These are phyloP conservation scores for Sebastes diaconus DNA, from an alignment of 2,797 vertebrate species.

Conservation along the genomic window DNA sequence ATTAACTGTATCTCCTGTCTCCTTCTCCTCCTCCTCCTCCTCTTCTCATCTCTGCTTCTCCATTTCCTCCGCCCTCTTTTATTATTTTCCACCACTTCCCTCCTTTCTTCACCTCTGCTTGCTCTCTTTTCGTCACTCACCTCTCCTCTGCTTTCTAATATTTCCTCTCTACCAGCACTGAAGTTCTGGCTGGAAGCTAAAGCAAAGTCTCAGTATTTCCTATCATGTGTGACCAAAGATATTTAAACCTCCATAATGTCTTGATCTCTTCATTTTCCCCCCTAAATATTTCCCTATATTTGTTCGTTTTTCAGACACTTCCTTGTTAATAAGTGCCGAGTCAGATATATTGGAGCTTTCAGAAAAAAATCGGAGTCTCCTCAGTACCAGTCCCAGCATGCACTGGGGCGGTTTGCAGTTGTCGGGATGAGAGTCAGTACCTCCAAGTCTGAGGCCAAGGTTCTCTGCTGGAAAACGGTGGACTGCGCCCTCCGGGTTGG, in stretches of 20 bases:
- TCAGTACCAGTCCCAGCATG: too few species aligned
- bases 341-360: too few species aligned
- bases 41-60: constrained; percentile 20
- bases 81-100: constrained; percentile 35
- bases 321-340: too few species aligned
- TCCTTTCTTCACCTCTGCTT: neutral
- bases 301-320: too few species aligned
- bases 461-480: too few species aligned
- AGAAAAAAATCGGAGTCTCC: too few species aligned
- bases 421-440: too few species aligned
- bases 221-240: neutral
- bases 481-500: too few species aligned
- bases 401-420: too few species aligned
- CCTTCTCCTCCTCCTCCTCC: neutral
- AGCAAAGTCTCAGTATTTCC: neutral
- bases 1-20: constrained; percentile 38
- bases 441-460: too few species aligned
- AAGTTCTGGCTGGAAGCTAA: constrained; percentile 1
- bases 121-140: neutral
- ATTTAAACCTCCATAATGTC: neutral
- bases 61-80: neutral
- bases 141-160: constrained; percentile 28
- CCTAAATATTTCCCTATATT: too few species aligned
- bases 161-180: constrained; percentile 8
- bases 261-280: neutral